These are phyloP conservation scores for Galagoides demidoff DNA, from an alignment of 2,797 vertebrate genomes.

Conservation along the genomic window DNA sequence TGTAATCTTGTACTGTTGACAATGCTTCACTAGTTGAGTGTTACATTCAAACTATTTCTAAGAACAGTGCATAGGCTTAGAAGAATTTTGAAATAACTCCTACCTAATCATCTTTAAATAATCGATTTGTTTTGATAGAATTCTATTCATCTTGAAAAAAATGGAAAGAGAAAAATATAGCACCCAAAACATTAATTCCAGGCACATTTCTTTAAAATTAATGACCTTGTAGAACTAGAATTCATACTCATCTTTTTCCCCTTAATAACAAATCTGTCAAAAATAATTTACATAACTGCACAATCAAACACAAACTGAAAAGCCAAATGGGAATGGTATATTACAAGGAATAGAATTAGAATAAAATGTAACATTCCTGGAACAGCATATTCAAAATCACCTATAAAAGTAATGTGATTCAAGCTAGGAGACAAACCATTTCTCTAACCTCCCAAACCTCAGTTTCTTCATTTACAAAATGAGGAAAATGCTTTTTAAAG, in stretches of 20 bases:
- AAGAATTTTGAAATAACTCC: constrained; percentile 27
- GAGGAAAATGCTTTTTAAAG: neutral
- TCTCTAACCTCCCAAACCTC: neutral
- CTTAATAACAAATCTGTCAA: constrained; percentile 35
- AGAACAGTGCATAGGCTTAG: neutral
- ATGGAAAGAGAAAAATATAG: constrained; percentile 36
- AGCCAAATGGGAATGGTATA: constrained; percentile 14
- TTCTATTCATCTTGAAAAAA: constrained; percentile 62
- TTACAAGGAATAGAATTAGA: constrained; percentile 41
- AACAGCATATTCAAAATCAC: neutral
- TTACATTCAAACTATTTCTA: constrained; percentile 36
- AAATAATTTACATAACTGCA: constrained; percentile 59
- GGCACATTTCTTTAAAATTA: constrained; percentile 60
- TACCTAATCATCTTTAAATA: constrained; percentile 62
- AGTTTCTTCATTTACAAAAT: constrained; percentile 26
- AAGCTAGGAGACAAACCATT: neutral
- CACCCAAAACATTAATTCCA: constrained; percentile 15
- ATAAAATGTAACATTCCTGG: constrained; percentile 12
- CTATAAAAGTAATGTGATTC: neutral
- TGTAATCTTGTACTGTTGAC: neutral
- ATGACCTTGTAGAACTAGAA: constrained; percentile 53
- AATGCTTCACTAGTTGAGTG: neutral
- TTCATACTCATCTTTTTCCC: constrained; percentile 22
- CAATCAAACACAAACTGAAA: constrained; percentile 55
- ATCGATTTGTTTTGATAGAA: constrained; percentile 47